Evolutionary conservation across 2,113 vertebrate genomes (phyloP).

Genomic region (Gopherus flavomarginatus): DNA sequence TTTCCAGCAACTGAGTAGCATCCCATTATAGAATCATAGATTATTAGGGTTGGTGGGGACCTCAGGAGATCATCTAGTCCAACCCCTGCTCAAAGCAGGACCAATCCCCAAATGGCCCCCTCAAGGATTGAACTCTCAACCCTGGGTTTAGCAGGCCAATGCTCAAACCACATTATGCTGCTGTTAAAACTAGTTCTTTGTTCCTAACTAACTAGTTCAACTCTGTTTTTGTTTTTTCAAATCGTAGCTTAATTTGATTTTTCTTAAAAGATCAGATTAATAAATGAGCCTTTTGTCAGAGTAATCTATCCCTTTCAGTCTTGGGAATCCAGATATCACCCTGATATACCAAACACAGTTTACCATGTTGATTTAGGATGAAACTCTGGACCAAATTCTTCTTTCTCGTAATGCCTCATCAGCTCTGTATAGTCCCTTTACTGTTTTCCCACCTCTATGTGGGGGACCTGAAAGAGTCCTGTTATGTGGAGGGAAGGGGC

Average conservation of each 20-base stretch:
- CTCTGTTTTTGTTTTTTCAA: background rate
- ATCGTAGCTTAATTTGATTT: background rate
- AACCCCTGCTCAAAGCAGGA: no score
- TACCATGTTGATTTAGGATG: background rate
- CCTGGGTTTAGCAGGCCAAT: no score
- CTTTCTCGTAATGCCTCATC: rapidly evolving
- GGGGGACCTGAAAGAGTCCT: background rate
- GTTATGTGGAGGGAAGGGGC: background rate
- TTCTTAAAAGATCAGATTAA: background rate
- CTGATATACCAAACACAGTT: background rate
- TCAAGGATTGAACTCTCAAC: no score
- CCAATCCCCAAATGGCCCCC: no score
- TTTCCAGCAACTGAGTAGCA: background rate
- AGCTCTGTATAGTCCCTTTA: background rate
- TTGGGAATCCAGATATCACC: background rate
- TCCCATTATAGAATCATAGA: background rate
- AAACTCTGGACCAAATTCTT: background rate
- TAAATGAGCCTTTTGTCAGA: background rate
- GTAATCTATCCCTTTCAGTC: background rate
- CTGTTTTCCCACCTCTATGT: background rate
- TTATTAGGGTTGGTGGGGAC: no score
- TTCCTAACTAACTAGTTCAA: background rate
- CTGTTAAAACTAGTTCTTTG: background rate
- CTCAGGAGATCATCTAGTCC: no score
- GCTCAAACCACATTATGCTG: background rate